Base-by-base conservation (phyloP, 1,140 invertebrate genomes). In the Papilio helenus region DNA sequence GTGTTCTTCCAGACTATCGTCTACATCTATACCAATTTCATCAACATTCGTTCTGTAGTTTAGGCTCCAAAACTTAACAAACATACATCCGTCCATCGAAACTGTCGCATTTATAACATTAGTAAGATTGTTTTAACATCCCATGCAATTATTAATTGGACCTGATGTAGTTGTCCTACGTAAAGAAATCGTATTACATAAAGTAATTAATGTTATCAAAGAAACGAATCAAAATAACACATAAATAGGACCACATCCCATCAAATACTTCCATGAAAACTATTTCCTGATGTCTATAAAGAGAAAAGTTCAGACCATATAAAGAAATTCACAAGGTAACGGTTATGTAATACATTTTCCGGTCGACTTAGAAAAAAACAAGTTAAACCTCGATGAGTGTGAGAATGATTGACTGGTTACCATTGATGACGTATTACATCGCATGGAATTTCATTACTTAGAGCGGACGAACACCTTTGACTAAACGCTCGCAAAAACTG, bases 221-320 rank as follows among this genome's bases (percentile, higher is more conserved):
- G 26, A 72, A 23, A 46, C n/a, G 44, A 20, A 29, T 77, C 18
- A 29, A 39, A 58, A 18, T 61, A 44, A 42, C 14, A 16, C 39
- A 42, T 49, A 74, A 76, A 58, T 58, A 20, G 74, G 29, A 77
- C 55, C 51, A 42, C 29, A 77, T 58, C 51, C 76, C 44, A 77
- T 77, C 61, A 77, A 26, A 58, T 51, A n/a, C 55, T 77, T 65
- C 55, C 55, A 65, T 23, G 55, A 77, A 46, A 7, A 14, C n/a
- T 65, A 77, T 44, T 65, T 77, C 39, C 76, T 58, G 76, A 65
- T 77, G 20, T 65, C 51, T 58, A 20, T 55, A 46, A 1, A 65
- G 44, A 77, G 73, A 51, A 76, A 76, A 77, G 39, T 77, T 77
- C 76, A 34, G 39, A 77, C 34, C 58, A 58, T 61, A 42, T 77